A percentile compares a stretch with the other conserved stretches of the same genome.
Evolutionary conservation across 2,888 invertebrate genomes (phyloP).

Genomic region (Drosophila monieri): DNA sequence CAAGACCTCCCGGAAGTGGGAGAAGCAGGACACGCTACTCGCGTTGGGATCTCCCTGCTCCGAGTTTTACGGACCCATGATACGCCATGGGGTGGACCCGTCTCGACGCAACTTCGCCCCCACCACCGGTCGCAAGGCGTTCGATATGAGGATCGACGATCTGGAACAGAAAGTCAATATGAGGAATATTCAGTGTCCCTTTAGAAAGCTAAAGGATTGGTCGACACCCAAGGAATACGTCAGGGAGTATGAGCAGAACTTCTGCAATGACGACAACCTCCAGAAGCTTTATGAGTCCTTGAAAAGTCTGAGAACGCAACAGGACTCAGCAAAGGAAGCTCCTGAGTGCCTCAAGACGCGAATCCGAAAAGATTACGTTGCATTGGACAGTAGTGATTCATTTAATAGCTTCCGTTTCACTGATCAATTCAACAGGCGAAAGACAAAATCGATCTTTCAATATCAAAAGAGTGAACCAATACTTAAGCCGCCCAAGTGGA

Average conservation of each 20-base stretch:
- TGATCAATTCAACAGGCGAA: not conserved
- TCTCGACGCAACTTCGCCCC: slow-evolving; percentile 85
- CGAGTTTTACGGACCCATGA: slow-evolving; percentile 87
- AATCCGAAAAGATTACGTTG: accelerated
- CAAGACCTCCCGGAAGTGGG: slow-evolving; percentile 83
- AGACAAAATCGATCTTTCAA: not conserved
- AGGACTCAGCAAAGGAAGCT: slow-evolving; percentile 49
- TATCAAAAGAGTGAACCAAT: no score
- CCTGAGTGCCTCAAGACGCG: slow-evolving; percentile 72
- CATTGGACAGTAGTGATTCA: not conserved
- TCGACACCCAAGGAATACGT: slow-evolving; percentile 79
- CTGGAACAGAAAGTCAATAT: slow-evolving; percentile 77
- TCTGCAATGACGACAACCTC: slow-evolving; percentile 80
- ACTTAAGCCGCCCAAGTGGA: not conserved
- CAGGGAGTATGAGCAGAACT: slow-evolving; percentile 80
- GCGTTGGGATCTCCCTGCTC: slow-evolving; percentile 86
- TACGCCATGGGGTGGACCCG: slow-evolving; percentile 88
- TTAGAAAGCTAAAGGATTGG: slow-evolving; percentile 77
- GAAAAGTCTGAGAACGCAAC: slow-evolving; percentile 67
- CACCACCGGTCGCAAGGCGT: slow-evolving; percentile 63
- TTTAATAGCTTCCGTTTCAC: not conserved
- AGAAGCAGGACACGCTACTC: slow-evolving; percentile 84
- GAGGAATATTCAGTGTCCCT: slow-evolving; percentile 72
- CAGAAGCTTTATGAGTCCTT: slow-evolving; percentile 81
- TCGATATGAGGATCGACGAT: slow-evolving; percentile 79